phyloP scores from a whole-genome alignment of 2,113 vertebrate species.

The Pomatorhinus ruficollis region DNA sequence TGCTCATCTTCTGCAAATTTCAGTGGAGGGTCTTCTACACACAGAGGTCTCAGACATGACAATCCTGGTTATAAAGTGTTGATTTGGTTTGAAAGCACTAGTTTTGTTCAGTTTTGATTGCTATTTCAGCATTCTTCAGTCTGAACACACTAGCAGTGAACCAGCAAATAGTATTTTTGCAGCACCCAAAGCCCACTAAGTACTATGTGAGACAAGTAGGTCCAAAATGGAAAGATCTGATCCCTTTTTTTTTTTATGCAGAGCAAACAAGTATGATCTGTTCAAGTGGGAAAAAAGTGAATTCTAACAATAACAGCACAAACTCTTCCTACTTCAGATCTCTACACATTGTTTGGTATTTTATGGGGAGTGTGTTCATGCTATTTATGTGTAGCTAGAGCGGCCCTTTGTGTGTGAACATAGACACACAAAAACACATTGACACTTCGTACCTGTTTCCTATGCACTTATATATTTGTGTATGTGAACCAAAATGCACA shows the following conservation, averaged over 20 bases:
- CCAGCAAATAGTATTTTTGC: conserved; percentile 12
- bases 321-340: not conserved
- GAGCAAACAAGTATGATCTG: not conserved
- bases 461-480: not conserved
- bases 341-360: not conserved
- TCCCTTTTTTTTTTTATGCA: not conserved
- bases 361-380: fast-evolving
- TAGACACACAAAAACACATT: fast-evolving
- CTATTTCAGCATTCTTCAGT: not conserved
- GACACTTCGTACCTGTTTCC: not conserved
- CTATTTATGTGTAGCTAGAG: not conserved
- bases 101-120: not conserved
- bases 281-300: not conserved
- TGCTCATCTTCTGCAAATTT: not conserved
- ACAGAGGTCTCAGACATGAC: not conserved
- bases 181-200: not conserved
- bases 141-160: not conserved
- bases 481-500: not conserved
- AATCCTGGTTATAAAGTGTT: not conserved
- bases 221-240: not conserved
- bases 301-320: not conserved
- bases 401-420: not conserved
- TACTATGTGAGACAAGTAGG: not conserved
- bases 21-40: not conserved
- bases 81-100: not conserved